Evolutionary conservation across 2,888 invertebrate genomes (phyloP).

Genomic region (Caenorhabditis zanzibari): DNA sequence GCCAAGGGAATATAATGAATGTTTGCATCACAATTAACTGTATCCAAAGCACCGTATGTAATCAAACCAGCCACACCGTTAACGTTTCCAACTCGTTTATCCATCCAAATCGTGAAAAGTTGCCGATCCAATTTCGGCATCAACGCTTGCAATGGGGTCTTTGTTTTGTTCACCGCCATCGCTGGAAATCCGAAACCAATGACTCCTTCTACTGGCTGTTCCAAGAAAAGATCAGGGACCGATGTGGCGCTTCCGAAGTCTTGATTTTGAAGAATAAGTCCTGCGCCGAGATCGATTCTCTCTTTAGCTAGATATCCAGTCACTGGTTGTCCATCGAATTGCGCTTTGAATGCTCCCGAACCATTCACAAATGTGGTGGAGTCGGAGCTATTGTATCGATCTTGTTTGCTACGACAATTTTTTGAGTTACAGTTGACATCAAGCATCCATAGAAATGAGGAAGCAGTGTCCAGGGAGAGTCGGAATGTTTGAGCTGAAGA

Average conservation of each 20-base stretch:
- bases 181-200: conserved; percentile 78
- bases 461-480: conserved; percentile 65
- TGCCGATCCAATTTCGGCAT: conserved; percentile 88
- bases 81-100: conserved; percentile 47
- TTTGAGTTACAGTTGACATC: conserved; percentile 66
- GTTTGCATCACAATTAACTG: conserved; percentile 70
- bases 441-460: conserved; percentile 70
- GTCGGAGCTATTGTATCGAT: not conserved
- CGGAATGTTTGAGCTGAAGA: conserved; percentile 58
- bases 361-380: conserved; percentile 74
- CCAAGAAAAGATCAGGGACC: conserved; percentile 69
- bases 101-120: conserved; percentile 96
- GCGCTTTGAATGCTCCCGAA: conserved; percentile 86
- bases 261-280: conserved; percentile 68
- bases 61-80: conserved; percentile 71
- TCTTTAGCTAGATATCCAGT: conserved; percentile 59
- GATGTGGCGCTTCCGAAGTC: conserved; percentile 73
- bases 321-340: conserved; percentile 62
- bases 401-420: conserved; percentile 67
- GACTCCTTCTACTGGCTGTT: conserved; percentile 77
- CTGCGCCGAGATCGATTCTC: conserved; percentile 61
- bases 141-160: conserved; percentile 95
- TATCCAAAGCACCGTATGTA: conserved; percentile 77
- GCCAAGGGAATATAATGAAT: conserved; percentile 74
- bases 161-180: conserved; percentile 92